A percentile compares a stretch with the other conserved stretches of the same genome.
Conservation (phyloP, 2,113 vertebrate species). For the Calidris pygmaea region DNA sequence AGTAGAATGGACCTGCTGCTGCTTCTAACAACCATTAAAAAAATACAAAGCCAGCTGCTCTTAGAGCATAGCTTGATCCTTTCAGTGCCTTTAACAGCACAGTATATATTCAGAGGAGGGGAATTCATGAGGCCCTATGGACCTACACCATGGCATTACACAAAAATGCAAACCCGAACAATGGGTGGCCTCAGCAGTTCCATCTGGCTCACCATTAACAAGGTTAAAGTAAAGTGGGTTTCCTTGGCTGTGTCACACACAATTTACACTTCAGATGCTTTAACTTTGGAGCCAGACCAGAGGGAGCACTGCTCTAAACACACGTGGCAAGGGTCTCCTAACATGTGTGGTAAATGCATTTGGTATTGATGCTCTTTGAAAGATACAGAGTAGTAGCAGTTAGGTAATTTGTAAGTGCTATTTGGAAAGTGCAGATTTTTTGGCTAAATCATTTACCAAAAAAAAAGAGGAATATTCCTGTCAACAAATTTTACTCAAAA, state of each 20-base stretch:
- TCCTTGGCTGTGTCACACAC: constrained; percentile 52
- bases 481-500: background rate
- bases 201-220: constrained; percentile 65
- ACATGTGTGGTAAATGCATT: background rate
- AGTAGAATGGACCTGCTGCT: constrained; percentile 67
- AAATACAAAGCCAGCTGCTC: constrained; percentile 72
- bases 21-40: constrained; percentile 68
- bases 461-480: too few species aligned
- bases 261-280: constrained; percentile 63
- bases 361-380: background rate
- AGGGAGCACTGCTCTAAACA: background rate
- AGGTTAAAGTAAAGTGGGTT: constrained; percentile 69
- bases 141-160: constrained; percentile 69
- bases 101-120: constrained; percentile 70
- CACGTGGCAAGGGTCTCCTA: background rate
- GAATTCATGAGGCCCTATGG: constrained; percentile 69
- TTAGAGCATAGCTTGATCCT: constrained; percentile 65
- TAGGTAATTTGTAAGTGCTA: background rate
- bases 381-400: background rate
- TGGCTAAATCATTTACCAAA: background rate
- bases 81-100: constrained; percentile 66
- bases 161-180: constrained; percentile 67
- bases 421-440: background rate
- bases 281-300: constrained; percentile 18
- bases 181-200: constrained; percentile 65